Base-by-base conservation (phyloP, 2,113 vertebrate species). In the Myotis lucifugus region DNA sequence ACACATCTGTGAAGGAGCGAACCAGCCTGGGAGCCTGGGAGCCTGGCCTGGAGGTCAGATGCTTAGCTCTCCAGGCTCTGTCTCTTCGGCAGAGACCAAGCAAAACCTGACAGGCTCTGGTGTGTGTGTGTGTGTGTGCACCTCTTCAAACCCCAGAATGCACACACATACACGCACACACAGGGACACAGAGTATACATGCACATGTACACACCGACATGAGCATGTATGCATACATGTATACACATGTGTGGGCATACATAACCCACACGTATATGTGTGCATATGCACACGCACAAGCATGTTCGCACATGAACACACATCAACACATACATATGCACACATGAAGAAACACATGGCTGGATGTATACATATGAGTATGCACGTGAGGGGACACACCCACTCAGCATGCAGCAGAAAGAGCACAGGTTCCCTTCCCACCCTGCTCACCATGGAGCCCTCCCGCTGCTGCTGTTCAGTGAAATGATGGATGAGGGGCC, bases 351-450 rank as follows among this genome's bases (percentile, higher is more conserved):
- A 6, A 23, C 10, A 78, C 48, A 78, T 50, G 27, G 10, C 0
- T 23, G 19, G 4, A 37, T 3, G 1, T 2, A 32, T 1, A 6
- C 3, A 0, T 5, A 42, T 34, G 76, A 27, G 11, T 46, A 46
- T 32, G 42, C 8, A 32, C 37, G 1, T 0, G 0, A 6, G 6
- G 6, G 8, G 29, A 34, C 9, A 25, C 0, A 0, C 6, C 11
- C 23, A 67, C n/a, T 46, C n/a, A 8, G 52, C 8, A 23, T 6
- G 48, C 21, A n/a, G 54, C 29, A 52, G 67, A 15, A 21, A 21
- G 50, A 29, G 10, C 1, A 21, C 29, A 8, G 23, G 8, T 6
- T 14, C 52, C 76, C 8, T 61, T 61, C 59, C 9, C 59, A 6
- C 21, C 54, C 14, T 8, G 59, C 42, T 21, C 56, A 4, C 32